Conservation (phyloP, 2,113 vertebrate genomes). For the Callopanchax toddi region DNA sequence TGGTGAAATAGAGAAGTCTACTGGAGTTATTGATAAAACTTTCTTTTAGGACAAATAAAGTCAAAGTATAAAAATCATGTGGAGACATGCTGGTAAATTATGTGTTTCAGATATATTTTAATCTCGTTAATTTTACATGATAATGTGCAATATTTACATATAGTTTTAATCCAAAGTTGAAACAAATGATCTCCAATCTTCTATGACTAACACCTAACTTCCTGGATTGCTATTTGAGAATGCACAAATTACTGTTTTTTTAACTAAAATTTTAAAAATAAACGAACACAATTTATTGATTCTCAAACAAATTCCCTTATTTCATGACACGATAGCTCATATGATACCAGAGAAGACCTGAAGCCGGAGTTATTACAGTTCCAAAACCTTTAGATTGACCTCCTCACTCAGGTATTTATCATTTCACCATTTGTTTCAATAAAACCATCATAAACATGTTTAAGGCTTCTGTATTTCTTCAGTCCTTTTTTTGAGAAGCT, state of each 20-base stretch:
- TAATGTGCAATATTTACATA: not conserved
- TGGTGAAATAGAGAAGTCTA: too few species aligned
- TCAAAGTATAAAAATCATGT: not conserved
- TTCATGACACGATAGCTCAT: slow-evolving; percentile 74
- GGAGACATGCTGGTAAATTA: not conserved
- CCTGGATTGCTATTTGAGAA: slow-evolving; percentile 8
- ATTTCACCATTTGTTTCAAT: slow-evolving; percentile 18
- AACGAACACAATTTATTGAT: slow-evolving; percentile 25
- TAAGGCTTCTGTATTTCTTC: not conserved
- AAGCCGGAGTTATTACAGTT: slow-evolving; percentile 70
- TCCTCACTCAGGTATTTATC: slow-evolving; percentile 63
- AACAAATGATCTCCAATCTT: too few species aligned
- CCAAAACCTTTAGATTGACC: slow-evolving; percentile 63
- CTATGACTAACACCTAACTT: slow-evolving; percentile 42
- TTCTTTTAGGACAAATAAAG: not conserved
- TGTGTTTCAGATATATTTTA: too few species aligned
- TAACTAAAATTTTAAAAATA: slow-evolving; percentile 20
- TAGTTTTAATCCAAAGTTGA: not conserved
- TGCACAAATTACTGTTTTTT: slow-evolving; percentile 6
- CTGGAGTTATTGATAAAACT: not conserved
- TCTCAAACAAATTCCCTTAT: slow-evolving; percentile 68
- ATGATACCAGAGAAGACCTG: slow-evolving; percentile 75
- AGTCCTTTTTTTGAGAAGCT: not conserved
- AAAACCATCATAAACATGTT: slow-evolving; percentile 5
- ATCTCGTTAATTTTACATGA: too few species aligned